These are phyloP conservation scores for Phasianus colchicus DNA, from an alignment of 2,113 vertebrate species.

Conservation along the genomic window DNA sequence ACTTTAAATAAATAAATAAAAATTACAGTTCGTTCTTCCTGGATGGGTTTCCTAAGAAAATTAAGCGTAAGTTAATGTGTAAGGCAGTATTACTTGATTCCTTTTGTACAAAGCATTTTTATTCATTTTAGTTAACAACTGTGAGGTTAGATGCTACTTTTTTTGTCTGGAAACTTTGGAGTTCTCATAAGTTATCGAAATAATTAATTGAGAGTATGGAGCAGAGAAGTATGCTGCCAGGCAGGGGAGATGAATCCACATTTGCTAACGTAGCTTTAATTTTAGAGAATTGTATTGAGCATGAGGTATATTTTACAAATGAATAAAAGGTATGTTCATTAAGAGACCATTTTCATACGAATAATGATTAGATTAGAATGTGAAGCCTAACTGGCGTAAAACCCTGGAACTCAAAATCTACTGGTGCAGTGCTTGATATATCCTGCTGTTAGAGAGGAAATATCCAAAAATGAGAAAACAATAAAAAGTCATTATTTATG, in stretches of 20 bases:
- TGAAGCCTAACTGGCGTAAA: not conserved
- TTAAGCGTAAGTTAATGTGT: not conserved
- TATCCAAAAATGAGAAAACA: not conserved
- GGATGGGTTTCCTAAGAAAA: not conserved
- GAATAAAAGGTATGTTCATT: not conserved
- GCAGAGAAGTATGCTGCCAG: not conserved
- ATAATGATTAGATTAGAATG: not conserved
- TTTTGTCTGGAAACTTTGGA: constrained; percentile 9
- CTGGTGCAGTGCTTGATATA: not conserved
- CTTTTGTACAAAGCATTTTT: not conserved
- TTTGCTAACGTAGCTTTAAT: not conserved
- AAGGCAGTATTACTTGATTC: not conserved
- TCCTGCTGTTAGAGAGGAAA: constrained; percentile 6
- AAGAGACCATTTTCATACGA: accelerated
- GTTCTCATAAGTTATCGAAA: not conserved
- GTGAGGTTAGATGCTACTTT: not conserved
- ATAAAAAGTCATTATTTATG: constrained; percentile 20
- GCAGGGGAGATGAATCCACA: not conserved
- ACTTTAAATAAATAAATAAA: not conserved
- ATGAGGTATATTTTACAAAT: not conserved
- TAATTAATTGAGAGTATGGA: not conserved
- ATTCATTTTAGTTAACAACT: not conserved
- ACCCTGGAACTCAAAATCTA: not conserved
- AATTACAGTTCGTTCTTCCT: not conserved
- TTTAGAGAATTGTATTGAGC: not conserved